These are phyloP conservation scores for Ophion obscuratus DNA, from an alignment of 2,888 invertebrate genomes.

Conservation along the genomic window DNA sequence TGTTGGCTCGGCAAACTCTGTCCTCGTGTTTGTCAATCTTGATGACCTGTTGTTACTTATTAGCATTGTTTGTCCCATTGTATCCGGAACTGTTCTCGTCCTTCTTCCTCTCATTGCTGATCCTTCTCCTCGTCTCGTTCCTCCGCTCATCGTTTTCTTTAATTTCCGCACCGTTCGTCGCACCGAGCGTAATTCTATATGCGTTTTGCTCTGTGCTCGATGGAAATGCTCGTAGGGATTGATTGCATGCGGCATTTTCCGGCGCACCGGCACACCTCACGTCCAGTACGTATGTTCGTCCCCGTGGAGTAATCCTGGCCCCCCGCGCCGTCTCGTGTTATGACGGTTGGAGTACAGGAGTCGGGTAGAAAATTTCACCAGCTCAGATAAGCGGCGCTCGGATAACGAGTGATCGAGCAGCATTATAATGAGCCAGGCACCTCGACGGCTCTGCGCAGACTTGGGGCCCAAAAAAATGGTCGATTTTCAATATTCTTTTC, in stretches of 20 bases:
- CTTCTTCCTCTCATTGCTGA: background rate
- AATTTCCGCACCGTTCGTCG: background rate
- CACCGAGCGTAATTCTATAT: conserved; percentile 13
- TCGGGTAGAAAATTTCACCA: background rate
- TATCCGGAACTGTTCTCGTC: background rate
- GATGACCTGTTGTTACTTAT: too few relatives aligned
- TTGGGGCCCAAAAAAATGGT: background rate
- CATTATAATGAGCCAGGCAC: too few relatives aligned
- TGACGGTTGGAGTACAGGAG: background rate
- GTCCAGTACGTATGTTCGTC: background rate
- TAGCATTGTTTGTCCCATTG: too few relatives aligned
- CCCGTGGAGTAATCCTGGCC: background rate
- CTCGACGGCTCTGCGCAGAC: background rate
- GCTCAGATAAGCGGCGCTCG: background rate
- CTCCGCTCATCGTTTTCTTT: background rate
- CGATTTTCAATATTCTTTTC: background rate
- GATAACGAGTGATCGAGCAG: background rate
- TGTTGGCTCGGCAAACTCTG: background rate
- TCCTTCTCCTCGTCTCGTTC: background rate
- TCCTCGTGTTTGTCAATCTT: too few relatives aligned
- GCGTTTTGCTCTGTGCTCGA: background rate
- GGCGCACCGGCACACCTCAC: conserved; percentile 12
- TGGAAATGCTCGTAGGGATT: conserved; percentile 29
- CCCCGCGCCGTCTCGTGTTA: background rate
- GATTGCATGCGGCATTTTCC: conserved; percentile 38